Conservation (phyloP, 2,113 vertebrate species). For the Drymodes brunneopygia region DNA sequence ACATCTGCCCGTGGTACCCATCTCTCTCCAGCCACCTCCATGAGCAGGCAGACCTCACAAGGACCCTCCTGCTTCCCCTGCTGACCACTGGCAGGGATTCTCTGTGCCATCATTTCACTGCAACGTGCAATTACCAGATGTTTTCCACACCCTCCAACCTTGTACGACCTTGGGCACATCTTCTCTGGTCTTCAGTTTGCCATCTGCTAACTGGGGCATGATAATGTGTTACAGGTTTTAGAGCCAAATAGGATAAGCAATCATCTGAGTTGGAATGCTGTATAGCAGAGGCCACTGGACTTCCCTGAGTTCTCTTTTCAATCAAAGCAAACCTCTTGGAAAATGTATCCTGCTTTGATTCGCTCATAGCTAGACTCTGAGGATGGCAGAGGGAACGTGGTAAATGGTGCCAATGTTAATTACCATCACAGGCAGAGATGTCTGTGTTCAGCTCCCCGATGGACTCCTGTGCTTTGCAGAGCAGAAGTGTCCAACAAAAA, state of each 20-base stretch:
- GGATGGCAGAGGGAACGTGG: slow-evolving; percentile 2
- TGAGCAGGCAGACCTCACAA: not conserved
- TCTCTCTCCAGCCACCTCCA: not conserved
- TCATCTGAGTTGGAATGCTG: slow-evolving; percentile 19
- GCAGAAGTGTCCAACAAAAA: not conserved
- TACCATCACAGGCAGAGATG: not conserved
- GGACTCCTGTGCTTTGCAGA: not conserved
- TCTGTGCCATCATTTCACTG: not conserved
- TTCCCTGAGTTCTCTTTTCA: slow-evolving; percentile 15
- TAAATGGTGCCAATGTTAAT: not conserved
- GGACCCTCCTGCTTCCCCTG: not conserved
- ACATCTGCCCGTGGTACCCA: accelerated
- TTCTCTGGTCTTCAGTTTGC: slow-evolving; percentile 38
- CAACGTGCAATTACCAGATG: not conserved
- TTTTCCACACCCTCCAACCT: slow-evolving; percentile 12
- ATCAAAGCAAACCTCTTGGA: slow-evolving; percentile 20
- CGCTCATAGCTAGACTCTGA: not conserved
- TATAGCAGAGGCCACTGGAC: slow-evolving; percentile 3
- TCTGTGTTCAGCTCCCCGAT: not conserved
- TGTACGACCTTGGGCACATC: slow-evolving; percentile 29
- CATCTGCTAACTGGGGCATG: slow-evolving; percentile 51
- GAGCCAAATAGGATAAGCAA: slow-evolving; percentile 51
- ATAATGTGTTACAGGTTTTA: slow-evolving; percentile 46
- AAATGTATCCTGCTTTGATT: slow-evolving; percentile 37
- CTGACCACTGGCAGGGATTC: not conserved